phyloP scores from a whole-genome alignment of 2,113 vertebrate species.

The Chloebia gouldiae region DNA sequence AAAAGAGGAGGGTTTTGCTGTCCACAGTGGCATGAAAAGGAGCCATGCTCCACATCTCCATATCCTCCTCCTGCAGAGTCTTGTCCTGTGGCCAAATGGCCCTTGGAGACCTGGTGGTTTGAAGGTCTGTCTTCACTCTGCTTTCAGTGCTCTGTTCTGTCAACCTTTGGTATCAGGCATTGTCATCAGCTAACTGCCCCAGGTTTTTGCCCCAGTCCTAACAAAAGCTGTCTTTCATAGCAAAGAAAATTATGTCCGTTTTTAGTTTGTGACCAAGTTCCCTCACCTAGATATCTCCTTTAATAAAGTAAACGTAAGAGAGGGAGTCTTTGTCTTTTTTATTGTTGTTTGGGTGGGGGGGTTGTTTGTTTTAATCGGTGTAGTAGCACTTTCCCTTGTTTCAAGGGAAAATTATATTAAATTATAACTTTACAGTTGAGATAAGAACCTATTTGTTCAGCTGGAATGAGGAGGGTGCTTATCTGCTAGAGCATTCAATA shows the following conservation, averaged over 20 bases:
- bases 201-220: background rate
- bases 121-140: background rate
- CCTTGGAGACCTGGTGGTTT: background rate
- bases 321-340: background rate
- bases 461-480: background rate
- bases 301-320: constrained; percentile 13
- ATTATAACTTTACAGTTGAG: background rate
- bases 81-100: background rate
- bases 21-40: background rate
- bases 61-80: background rate
- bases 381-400: background rate
- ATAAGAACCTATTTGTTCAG: constrained; percentile 2
- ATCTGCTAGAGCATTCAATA: background rate
- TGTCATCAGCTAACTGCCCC: background rate
- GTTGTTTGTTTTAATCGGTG: background rate
- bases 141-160: background rate
- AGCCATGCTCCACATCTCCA: background rate
- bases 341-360: background rate
- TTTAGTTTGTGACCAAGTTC: background rate
- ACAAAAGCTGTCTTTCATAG: background rate
- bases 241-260: background rate
- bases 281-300: background rate
- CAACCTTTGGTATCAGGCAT: background rate
- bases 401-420: background rate
- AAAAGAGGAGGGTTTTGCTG: background rate